Conservation (phyloP, 1,140 invertebrate species). For the Drosophila tropicalis region DNA sequence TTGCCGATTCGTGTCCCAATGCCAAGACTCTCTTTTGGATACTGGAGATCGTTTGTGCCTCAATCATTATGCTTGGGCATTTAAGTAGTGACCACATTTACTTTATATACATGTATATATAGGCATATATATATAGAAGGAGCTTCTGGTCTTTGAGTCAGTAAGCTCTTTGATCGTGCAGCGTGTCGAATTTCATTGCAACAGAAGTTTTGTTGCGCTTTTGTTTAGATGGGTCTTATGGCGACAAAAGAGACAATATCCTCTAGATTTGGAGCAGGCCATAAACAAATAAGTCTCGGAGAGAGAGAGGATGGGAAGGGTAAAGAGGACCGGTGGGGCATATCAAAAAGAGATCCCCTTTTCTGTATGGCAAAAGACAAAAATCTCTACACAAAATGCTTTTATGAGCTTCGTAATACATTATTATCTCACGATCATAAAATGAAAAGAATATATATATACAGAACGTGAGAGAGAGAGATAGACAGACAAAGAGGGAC, state of each 20-base stretch:
- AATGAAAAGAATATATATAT: too few relatives aligned
- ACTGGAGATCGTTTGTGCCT: too few relatives aligned
- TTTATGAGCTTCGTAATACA: too few relatives aligned
- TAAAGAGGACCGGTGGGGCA: too few relatives aligned
- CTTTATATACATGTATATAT: background rate
- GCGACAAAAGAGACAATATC: constrained; percentile 58
- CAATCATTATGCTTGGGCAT: constrained; percentile 26
- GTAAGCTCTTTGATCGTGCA: constrained; percentile 41
- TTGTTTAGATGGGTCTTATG: constrained; percentile 23
- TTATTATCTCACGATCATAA: too few relatives aligned
- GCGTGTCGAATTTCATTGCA: constrained; percentile 57
- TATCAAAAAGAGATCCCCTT: background rate
- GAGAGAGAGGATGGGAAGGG: background rate
- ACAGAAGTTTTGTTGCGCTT: constrained; percentile 21
- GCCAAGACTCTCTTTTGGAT: background rate
- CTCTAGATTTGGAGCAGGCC: constrained; percentile 37
- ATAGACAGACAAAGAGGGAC: too few relatives aligned
- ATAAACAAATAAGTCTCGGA: constrained; percentile 13
- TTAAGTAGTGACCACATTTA: constrained; percentile 29
- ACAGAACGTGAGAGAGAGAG: too few relatives aligned
- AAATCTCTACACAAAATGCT: background rate
- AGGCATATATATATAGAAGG: background rate
- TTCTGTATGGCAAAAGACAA: background rate
- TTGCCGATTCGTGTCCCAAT: constrained; percentile 31
- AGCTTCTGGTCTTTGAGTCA: constrained; percentile 22